Evolutionary conservation across 2,113 vertebrate species (phyloP).

Genomic region (Pterocles orientalis): DNA sequence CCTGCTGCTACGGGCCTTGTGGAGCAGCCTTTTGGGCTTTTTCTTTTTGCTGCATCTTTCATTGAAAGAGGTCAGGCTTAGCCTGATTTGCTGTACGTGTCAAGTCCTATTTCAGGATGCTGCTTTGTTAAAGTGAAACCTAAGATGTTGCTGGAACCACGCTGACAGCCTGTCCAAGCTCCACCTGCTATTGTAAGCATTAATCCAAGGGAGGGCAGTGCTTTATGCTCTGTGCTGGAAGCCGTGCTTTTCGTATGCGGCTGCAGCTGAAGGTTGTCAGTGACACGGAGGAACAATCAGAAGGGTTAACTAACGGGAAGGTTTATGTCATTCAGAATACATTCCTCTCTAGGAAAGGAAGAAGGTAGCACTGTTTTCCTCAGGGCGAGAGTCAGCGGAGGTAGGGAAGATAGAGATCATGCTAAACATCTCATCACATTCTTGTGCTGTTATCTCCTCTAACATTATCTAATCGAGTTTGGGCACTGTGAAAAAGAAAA

Average conservation of each 20-base stretch:
- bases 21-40: not conserved
- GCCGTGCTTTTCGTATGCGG: not conserved
- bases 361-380: not conserved
- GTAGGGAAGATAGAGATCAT: slow-evolving; percentile 23
- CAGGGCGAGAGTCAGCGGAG: not conserved
- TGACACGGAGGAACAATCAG: not conserved
- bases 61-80: not conserved
- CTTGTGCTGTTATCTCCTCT: slow-evolving; percentile 26
- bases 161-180: slow-evolving; percentile 17
- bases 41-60: not conserved
- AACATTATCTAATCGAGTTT: slow-evolving; percentile 1
- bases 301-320: slow-evolving; percentile 42
- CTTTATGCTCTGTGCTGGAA: slow-evolving; percentile 5
- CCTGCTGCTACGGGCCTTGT: rapidly evolving
- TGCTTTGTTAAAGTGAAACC: not conserved
- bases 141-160: not conserved
- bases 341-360: not conserved
- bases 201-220: slow-evolving; percentile 5
- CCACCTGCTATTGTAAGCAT: slow-evolving; percentile 26
- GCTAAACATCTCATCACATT: slow-evolving; percentile 32
- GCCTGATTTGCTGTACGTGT: not conserved
- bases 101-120: not conserved
- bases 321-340: slow-evolving; percentile 17
- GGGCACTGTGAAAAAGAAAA: slow-evolving; percentile 8
- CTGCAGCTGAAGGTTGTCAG: not conserved